Evolutionary conservation across 2,888 invertebrate species (phyloP).

Genomic region (Orgyia antiqua): DNA sequence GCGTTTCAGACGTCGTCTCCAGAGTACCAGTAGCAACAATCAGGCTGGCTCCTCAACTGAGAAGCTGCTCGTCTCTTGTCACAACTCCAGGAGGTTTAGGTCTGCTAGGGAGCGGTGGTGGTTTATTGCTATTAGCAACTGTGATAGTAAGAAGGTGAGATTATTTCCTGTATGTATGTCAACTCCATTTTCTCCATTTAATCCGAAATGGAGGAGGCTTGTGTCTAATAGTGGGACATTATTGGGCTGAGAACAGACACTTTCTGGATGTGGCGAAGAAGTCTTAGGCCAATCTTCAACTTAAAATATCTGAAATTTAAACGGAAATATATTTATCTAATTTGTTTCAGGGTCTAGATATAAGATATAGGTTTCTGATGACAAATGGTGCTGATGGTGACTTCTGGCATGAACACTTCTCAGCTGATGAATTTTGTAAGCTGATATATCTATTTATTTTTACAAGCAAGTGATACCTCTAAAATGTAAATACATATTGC

Average conservation of each 20-base stretch:
- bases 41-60: slow-evolving; percentile 30
- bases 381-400: slow-evolving; percentile 90
- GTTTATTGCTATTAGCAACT: slow-evolving; percentile 93
- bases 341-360: slow-evolving; percentile 83
- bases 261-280: too few relatives aligned
- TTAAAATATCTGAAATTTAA: too few relatives aligned
- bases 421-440: slow-evolving; percentile 97
- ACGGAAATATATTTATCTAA: too few relatives aligned
- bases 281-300: too few relatives aligned
- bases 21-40: slow-evolving; percentile 38
- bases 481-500: too few relatives aligned
- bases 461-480: too few relatives aligned
- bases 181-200: too few relatives aligned
- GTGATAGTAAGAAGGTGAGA: slow-evolving; percentile 80
- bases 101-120: slow-evolving; percentile 95
- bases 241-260: too few relatives aligned
- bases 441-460: slow-evolving; percentile 19
- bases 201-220: too few relatives aligned
- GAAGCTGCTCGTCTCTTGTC: slow-evolving; percentile 75
- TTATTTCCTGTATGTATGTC: too few relatives aligned
- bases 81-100: slow-evolving; percentile 83
- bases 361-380: slow-evolving; percentile 90
- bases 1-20: slow-evolving; percentile 45
- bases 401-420: slow-evolving; percentile 93
- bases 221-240: too few relatives aligned